Evolutionary conservation across 2,888 invertebrate species (phyloP).

Genomic region (Muschampia plurimacula): DNA sequence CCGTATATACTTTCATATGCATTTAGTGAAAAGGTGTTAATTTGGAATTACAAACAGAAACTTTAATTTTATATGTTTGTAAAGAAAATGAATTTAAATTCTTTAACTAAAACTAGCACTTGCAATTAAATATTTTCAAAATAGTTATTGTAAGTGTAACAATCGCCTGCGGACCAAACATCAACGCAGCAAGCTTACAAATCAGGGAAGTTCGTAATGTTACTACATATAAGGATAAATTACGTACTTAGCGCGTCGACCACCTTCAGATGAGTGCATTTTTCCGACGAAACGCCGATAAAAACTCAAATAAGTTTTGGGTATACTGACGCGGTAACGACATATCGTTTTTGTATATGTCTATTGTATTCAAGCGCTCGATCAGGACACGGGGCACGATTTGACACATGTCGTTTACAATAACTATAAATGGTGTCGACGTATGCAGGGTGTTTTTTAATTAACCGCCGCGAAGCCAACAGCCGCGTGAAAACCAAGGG

Average conservation of each 20-base stretch:
- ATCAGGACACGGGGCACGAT: conserved; percentile 31
- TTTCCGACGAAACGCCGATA: conserved; percentile 15
- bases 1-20: no score
- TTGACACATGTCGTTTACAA: conserved; percentile 35
- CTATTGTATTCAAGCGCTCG: conserved; percentile 33
- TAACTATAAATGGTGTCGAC: conserved; percentile 28
- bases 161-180: not conserved
- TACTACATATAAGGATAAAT: conserved; percentile 28
- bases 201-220: conserved; percentile 14
- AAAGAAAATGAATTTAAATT: not conserved
- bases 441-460: conserved; percentile 20
- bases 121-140: not conserved
- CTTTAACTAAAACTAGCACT: not conserved
- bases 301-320: conserved; percentile 28
- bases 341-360: conserved; percentile 30
- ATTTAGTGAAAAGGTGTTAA: no score
- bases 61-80: no score
- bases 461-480: not conserved
- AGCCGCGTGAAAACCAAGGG: not conserved
- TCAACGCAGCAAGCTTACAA: not conserved
- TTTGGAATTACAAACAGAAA: no score
- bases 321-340: conserved; percentile 13
- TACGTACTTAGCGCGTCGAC: conserved; percentile 23
- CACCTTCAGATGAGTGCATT: conserved; percentile 25
- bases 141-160: not conserved